Conservation (phyloP, 2,113 vertebrate species). For the Felis catus region DNA sequence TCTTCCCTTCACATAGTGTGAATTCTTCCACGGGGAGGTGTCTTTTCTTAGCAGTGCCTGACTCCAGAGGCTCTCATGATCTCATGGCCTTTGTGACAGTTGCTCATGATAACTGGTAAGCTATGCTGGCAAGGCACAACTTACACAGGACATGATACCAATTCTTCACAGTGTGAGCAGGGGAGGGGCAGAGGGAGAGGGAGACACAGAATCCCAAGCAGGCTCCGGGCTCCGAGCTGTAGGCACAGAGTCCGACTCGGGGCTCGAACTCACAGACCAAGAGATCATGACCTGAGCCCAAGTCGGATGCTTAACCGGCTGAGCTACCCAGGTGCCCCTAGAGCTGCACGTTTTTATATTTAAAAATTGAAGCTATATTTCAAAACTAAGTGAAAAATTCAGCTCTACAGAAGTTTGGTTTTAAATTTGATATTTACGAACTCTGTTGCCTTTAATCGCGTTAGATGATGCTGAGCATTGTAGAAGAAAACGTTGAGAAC, state of each 20-base stretch:
- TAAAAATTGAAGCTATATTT: neutral
- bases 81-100: neutral
- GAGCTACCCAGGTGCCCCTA: too few species aligned
- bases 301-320: too few species aligned
- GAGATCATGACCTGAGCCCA: too few species aligned
- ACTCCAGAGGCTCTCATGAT: neutral
- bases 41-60: neutral
- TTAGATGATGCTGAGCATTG: neutral
- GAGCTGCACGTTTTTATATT: neutral
- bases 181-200: too few species aligned
- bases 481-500: neutral
- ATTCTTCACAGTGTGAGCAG: neutral
- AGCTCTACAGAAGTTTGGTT: neutral
- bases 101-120: neutral
- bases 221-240: too few species aligned
- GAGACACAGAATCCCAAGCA: too few species aligned
- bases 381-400: neutral
- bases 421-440: neutral
- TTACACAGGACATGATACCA: neutral
- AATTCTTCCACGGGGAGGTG: neutral
- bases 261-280: too few species aligned
- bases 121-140: neutral
- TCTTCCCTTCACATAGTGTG: neutral
- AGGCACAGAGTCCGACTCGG: rapidly evolving
- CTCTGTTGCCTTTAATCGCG: neutral